Evolutionary conservation across 2,888 invertebrate genomes (phyloP).

Genomic region (Odontocerum albicorne): DNA sequence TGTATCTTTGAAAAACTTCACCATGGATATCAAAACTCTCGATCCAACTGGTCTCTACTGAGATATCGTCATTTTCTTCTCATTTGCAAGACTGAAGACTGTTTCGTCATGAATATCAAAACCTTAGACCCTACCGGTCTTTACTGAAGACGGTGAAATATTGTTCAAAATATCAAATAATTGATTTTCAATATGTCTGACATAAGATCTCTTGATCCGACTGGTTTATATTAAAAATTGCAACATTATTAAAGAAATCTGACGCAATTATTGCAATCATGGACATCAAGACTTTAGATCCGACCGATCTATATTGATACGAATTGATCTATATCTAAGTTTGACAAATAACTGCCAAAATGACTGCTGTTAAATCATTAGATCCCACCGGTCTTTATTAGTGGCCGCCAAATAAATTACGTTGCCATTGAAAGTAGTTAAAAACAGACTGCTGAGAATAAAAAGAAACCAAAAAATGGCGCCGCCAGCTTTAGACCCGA

Average conservation of each 20-base stretch:
- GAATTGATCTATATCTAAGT: not conserved
- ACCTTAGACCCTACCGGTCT: slow-evolving; percentile 24
- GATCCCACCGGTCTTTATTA: slow-evolving; percentile 33
- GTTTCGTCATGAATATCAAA: slow-evolving; percentile 17
- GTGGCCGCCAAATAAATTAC: not conserved
- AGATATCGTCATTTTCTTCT: not conserved
- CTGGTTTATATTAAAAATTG: slow-evolving; percentile 24
- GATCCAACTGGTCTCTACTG: slow-evolving; percentile 25
- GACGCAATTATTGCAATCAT: slow-evolving; percentile 1
- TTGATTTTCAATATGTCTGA: slow-evolving; percentile 23
- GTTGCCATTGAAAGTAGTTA: slow-evolving; percentile 8
- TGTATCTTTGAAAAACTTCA: no score
- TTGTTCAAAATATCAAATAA: no score
- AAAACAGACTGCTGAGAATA: slow-evolving; percentile 4
- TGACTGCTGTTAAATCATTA: slow-evolving; percentile 25
- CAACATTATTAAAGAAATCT: not conserved
- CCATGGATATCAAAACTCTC: slow-evolving; percentile 22
- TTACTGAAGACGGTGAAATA: slow-evolving; percentile 20
- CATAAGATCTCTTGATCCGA: slow-evolving; percentile 22
- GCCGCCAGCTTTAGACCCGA: slow-evolving; percentile 22
- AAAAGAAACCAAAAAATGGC: slow-evolving; percentile 18
- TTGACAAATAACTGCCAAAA: slow-evolving; percentile 2
- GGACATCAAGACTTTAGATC: slow-evolving; percentile 24
- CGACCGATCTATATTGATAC: slow-evolving; percentile 27
- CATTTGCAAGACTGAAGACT: slow-evolving; percentile 6